Percentiles rank a stretch among this genome's conserved stretches.
phyloP scores from a whole-genome alignment of 1,140 invertebrate species.

The Cepaea nemoralis region DNA sequence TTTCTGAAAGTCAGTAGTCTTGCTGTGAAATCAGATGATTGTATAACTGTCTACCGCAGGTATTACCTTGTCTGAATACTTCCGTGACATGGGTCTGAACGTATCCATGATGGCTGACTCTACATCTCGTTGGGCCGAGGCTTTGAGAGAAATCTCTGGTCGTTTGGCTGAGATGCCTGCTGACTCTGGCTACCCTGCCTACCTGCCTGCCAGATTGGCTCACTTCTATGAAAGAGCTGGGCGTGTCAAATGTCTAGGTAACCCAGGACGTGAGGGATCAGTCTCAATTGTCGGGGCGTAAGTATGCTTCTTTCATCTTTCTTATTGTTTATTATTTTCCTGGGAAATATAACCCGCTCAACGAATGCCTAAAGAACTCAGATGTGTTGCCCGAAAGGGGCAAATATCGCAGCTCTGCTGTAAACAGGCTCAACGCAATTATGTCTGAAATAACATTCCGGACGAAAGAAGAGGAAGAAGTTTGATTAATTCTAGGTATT shows the following conservation, averaged over 20 bases:
- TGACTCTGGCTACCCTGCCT: slow-evolving; percentile 97
- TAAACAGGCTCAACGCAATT: too few species aligned
- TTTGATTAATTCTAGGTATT: too few species aligned
- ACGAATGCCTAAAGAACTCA: too few species aligned
- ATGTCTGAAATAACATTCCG: too few species aligned
- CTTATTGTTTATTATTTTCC: slow-evolving; percentile 12
- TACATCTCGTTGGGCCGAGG: slow-evolving; percentile 99
- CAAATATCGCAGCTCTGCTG: too few species aligned
- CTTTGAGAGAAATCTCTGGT: slow-evolving; percentile 99
- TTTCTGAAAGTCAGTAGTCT: too few species aligned
- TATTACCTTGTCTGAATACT: slow-evolving; percentile 98
- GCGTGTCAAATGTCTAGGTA: slow-evolving; percentile 95
- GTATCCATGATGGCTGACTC: slow-evolving; percentile 99
- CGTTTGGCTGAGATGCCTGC: slow-evolving; percentile 99
- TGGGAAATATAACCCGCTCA: too few species aligned
- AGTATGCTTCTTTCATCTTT: slow-evolving; percentile 52
- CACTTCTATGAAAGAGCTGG: slow-evolving; percentile 99
- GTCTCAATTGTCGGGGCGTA: slow-evolving; percentile 98
- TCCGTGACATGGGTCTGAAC: slow-evolving; percentile 99
- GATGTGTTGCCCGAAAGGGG: too few species aligned
- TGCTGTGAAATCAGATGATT: too few species aligned
- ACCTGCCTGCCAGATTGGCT: slow-evolving; percentile 95
- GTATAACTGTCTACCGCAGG: slow-evolving; percentile 75
- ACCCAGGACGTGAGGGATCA: slow-evolving; percentile 96
- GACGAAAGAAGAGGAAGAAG: too few species aligned